Evolutionary conservation across 2,797 vertebrate genomes (phyloP).

Genomic region (Merluccius polli): DNA sequence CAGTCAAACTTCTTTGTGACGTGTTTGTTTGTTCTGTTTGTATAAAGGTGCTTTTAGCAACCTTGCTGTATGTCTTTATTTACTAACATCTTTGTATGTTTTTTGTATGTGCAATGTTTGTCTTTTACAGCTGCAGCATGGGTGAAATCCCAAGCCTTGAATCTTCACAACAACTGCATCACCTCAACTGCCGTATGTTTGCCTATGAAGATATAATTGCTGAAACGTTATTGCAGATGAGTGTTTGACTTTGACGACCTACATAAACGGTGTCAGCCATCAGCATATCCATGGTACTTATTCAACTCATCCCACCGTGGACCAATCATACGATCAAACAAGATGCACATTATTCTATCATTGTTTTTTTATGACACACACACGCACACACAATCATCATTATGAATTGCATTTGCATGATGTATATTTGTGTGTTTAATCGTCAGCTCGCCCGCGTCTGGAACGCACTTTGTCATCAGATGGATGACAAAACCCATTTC

Average conservation of each 20-base stretch:
- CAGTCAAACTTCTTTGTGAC: background rate
- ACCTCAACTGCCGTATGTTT: background rate
- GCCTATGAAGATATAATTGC: constrained; percentile 24
- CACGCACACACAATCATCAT: constrained; percentile 42
- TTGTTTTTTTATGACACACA: background rate
- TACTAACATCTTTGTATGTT: no score
- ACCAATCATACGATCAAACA: constrained; percentile 49
- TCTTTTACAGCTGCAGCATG: no score
- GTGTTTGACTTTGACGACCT: constrained; percentile 25
- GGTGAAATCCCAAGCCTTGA: constrained; percentile 22
- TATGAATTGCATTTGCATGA: constrained; percentile 55
- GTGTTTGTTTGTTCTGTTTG: no score
- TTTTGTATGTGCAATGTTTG: no score
- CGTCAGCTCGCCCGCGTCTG: constrained; percentile 34
- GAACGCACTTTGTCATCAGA: constrained; percentile 24
- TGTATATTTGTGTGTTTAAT: constrained; percentile 52
- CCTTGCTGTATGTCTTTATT: no score
- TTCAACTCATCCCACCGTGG: background rate
- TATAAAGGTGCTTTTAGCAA: no score
- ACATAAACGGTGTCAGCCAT: background rate
- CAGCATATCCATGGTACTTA: background rate
- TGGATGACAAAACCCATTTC: constrained; percentile 49
- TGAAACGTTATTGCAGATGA: constrained; percentile 42
- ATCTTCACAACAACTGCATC: constrained; percentile 2
- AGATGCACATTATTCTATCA: constrained; percentile 43